Percentiles rank a stretch among this genome's conserved stretches.
phyloP scores from a whole-genome alignment of 1,140 invertebrate species.

The Melipona quadrifasciata region DNA sequence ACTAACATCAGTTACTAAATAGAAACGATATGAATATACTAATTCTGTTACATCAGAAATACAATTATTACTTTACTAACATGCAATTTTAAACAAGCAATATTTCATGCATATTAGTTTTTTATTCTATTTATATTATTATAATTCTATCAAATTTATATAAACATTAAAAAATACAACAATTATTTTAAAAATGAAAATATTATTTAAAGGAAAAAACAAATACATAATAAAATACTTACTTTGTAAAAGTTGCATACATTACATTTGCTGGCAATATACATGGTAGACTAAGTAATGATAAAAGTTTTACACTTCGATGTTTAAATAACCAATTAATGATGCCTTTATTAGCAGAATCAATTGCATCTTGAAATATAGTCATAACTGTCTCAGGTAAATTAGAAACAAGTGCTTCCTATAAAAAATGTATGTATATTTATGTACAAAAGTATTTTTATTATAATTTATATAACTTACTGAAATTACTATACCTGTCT shows the following conservation, averaged over 20 bases:
- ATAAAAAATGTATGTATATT: conserved; percentile 54
- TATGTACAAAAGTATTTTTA: conserved; percentile 6
- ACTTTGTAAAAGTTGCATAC: conserved; percentile 92
- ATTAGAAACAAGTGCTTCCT: conserved; percentile 93
- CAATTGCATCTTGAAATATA: conserved; percentile 95
- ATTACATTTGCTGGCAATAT: conserved; percentile 92
- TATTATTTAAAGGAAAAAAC: too few relatives aligned
- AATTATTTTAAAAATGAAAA: neutral
- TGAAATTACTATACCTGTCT: conserved; percentile 84
- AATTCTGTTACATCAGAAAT: neutral
- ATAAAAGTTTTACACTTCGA: conserved; percentile 89
- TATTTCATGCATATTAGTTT: conserved; percentile 8
- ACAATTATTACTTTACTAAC: conserved; percentile 14
- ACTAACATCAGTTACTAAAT: neutral
- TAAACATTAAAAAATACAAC: neutral
- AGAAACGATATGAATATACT: neutral
- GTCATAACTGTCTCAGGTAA: conserved; percentile 92
- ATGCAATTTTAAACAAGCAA: conserved; percentile 39
- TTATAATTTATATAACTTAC: neutral
- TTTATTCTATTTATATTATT: neutral
- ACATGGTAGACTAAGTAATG: conserved; percentile 91
- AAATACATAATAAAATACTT: conserved; percentile 77
- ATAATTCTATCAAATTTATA: neutral
- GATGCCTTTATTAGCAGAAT: conserved; percentile 93
- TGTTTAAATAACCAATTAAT: conserved; percentile 95